These are phyloP conservation scores for Parasteatoda tepidariorum DNA, from an alignment of 1,140 invertebrate species.

Conservation along the genomic window DNA sequence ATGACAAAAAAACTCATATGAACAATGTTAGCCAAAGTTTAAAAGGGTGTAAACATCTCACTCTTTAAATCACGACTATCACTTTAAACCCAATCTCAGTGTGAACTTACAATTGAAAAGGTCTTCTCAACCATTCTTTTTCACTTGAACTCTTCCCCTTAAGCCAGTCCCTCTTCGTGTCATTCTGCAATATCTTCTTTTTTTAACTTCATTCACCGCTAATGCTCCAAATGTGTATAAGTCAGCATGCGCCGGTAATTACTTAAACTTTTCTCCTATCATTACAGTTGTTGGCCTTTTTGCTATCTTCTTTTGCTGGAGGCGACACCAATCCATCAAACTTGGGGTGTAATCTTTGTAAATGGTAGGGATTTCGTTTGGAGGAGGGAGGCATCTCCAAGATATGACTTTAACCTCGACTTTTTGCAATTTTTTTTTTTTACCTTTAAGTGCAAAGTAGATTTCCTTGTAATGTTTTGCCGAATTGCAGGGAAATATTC, in stretches of 20 bases:
- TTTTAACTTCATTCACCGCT: not conserved
- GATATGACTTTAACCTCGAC: not conserved
- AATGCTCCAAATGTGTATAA: conserved; percentile 9
- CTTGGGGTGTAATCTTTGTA: conserved; percentile 34
- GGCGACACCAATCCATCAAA: conserved; percentile 52
- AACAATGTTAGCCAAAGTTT: not conserved
- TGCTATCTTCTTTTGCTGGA: not conserved
- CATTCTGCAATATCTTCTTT: not conserved
- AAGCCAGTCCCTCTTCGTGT: not conserved
- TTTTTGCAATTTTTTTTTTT: not conserved
- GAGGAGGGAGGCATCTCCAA: not conserved
- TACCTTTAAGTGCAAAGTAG: not conserved
- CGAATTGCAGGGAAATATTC: not conserved
- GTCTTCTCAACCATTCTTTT: not conserved
- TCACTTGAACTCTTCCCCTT: not conserved
- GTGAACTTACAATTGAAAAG: conserved; percentile 26
- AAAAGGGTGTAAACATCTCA: conserved; percentile 22
- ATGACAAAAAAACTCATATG: not conserved
- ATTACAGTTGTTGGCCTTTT: conserved; percentile 5
- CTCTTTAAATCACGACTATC: conserved; percentile 39
- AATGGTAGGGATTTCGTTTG: conserved; percentile 19
- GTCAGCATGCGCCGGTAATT: conserved; percentile 27
- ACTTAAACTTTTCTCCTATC: conserved; percentile 26
- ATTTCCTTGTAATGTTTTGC: not conserved
- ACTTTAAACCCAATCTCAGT: conserved; percentile 24